phyloP scores from a whole-genome alignment of 2,113 vertebrate species.

The Peromyscus maniculatus region DNA sequence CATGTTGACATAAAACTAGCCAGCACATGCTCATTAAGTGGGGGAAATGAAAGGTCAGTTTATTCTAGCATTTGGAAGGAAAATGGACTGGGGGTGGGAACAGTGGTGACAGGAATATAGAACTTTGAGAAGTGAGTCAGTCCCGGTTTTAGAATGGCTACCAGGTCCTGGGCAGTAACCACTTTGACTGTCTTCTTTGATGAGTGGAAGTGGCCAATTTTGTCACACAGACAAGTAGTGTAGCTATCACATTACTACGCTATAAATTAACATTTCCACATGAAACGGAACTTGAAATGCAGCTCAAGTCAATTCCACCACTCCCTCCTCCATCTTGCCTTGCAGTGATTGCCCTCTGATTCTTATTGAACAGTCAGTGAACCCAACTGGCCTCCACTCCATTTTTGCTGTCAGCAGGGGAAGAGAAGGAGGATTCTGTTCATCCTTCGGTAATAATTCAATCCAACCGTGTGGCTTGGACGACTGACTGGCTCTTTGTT shows the following conservation, averaged over 20 bases:
- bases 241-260: background rate
- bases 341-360: background rate
- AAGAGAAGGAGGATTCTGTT: background rate
- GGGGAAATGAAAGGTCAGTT: background rate
- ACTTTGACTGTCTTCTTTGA: conserved; percentile 44
- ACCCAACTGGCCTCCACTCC: background rate
- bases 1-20: background rate
- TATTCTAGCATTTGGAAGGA: background rate
- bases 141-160: conserved; percentile 43
- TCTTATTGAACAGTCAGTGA: background rate
- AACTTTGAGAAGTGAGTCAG: conserved; percentile 29
- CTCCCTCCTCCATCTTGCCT: background rate
- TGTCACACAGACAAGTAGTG: background rate
- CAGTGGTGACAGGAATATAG: background rate
- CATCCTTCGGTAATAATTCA: background rate
- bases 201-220: conserved; percentile 40
- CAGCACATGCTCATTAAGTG: background rate
- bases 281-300: conserved; percentile 1
- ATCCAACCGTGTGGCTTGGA: background rate
- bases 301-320: conserved; percentile 1
- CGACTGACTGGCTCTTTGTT: background rate
- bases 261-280: conserved; percentile 53
- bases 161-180: background rate
- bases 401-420: background rate
- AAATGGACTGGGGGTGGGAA: background rate